These are phyloP conservation scores for Macaca mulatta DNA, from an alignment of 2,113 vertebrate genomes.

Conservation along the genomic window DNA sequence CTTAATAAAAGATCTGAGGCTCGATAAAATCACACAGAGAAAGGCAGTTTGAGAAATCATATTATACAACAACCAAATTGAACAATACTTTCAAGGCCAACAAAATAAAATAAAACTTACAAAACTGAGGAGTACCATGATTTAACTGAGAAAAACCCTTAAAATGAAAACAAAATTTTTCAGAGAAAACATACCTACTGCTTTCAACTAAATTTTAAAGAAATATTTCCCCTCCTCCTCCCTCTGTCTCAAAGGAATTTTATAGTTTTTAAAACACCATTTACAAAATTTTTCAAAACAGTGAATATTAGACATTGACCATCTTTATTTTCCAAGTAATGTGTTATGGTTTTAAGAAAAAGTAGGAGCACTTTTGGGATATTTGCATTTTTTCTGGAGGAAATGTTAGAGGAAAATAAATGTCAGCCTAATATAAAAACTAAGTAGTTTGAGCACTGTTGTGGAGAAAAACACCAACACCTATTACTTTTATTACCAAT, in stretches of 20 bases:
- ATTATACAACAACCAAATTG: not conserved
- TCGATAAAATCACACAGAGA: not conserved
- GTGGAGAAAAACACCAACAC: constrained; percentile 55
- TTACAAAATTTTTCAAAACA: constrained; percentile 16
- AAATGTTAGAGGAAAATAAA: constrained; percentile 66
- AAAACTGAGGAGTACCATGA: not conserved
- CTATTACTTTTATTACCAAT: constrained; percentile 54
- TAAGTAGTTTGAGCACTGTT: constrained; percentile 3
- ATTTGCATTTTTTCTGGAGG: constrained; percentile 51
- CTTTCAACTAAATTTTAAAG: constrained; percentile 13
- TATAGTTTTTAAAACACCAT: not conserved
- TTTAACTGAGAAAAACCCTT: not conserved
- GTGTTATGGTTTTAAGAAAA: constrained; percentile 28
- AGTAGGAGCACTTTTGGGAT: constrained; percentile 27
- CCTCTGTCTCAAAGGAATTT: not conserved
- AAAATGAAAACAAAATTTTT: not conserved
- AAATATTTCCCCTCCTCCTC: not conserved
- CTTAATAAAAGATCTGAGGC: not conserved
- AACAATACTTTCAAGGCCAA: constrained; percentile 25
- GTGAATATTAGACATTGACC: not conserved
- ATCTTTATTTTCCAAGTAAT: constrained; percentile 56
- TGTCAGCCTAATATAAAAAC: constrained; percentile 47
- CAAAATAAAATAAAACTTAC: not conserved
- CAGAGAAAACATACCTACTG: not conserved
- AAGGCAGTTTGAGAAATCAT: not conserved